A percentile compares a stretch with the other conserved stretches of the same genome.
These are phyloP conservation scores for Caenorhabditis uteleia DNA, from an alignment of 2,888 invertebrate species.

Conservation along the genomic window DNA sequence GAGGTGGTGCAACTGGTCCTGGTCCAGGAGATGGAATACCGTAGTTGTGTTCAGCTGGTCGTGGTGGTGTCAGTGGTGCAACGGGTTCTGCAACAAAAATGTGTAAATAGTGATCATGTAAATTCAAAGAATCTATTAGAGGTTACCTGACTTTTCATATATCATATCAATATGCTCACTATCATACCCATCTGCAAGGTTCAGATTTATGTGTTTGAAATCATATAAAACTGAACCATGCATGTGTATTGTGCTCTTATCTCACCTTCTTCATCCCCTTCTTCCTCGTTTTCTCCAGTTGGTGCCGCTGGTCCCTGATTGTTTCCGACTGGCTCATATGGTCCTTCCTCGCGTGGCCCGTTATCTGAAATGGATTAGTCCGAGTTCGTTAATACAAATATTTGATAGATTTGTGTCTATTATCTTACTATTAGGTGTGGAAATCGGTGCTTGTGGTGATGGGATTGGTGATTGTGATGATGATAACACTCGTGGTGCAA, in stretches of 20 bases:
- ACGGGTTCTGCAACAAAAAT: not conserved
- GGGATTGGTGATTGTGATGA: not conserved
- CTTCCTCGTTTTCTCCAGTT: too few species aligned
- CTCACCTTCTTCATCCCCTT: too few species aligned
- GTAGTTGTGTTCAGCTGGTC: conserved; percentile 23
- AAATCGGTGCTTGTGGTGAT: not conserved
- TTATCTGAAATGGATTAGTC: conserved; percentile 6
- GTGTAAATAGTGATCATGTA: too few species aligned
- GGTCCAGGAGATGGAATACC: conserved; percentile 23
- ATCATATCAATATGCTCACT: too few species aligned
- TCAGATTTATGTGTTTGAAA: too few species aligned
- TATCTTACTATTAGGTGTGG: conserved; percentile 1
- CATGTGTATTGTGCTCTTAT: too few species aligned
- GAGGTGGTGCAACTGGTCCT: conserved; percentile 1
- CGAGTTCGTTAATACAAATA: conserved; percentile 9
- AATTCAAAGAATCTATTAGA: too few species aligned
- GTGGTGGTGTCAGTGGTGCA: conserved; percentile 11
- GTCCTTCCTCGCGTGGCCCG: conserved; percentile 15
- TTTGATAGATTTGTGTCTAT: conserved; percentile 1
- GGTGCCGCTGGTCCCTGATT: too few species aligned
- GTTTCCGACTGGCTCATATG: conserved; percentile 24
- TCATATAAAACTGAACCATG: too few species aligned
- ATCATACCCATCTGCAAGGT: too few species aligned
- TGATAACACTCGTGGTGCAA: not conserved
- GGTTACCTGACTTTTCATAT: too few species aligned